Evolutionary conservation across 2,113 vertebrate genomes (phyloP), one percentile per base, ranked within the genome.

Genomic region (Anthoscopus minutus): DNA sequence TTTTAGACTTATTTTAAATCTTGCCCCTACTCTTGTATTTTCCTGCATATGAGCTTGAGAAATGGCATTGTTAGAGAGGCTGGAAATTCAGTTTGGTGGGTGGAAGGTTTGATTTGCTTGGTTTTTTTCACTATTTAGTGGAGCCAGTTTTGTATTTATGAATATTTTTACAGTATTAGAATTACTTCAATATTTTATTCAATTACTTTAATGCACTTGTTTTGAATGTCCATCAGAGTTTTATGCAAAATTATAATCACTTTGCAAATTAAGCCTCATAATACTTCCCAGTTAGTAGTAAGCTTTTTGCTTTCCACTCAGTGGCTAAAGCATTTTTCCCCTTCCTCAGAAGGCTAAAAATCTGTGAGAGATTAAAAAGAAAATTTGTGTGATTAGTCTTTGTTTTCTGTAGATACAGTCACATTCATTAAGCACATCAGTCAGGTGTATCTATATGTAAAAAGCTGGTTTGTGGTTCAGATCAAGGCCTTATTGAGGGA

Each of bases 11-110:
- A 23, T 50, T 94, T 90, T 56, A 50, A 45, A 66, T 77, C 28
- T 78, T 42, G 20, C 6, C 7, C 7, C 27, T 64, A 1, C 6
- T 56, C 37, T 6, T 0, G 2, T 6, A 5, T 71, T 86, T 58
- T 62, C 23, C 30, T 81, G 6, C 8, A 10, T 64, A 15, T n/a
- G 15, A 53, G 15, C 27, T 77, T 74, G 23, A 40, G 51, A 74
- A 93, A 42, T 3, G 1, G 21, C 15, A 10, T 72, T 40, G 27
- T 60, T 66, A 38, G 76, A 44, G n/a, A 33, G 33, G 22, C 15
- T 53, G 35, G 23, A 30, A 93, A 35, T 73, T 31, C 64, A 8
- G 5, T 56, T 85, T 54, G n/a, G 19, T 57, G 50, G 56, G 12
- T 61, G 13, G 31, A 61, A 88, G 44, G 40, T 74, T 89, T 86